Evolutionary conservation across 2,888 invertebrate genomes (phyloP), one percentile per base, ranked within the genome.

Genomic region (Cheilosia variabilis): DNA sequence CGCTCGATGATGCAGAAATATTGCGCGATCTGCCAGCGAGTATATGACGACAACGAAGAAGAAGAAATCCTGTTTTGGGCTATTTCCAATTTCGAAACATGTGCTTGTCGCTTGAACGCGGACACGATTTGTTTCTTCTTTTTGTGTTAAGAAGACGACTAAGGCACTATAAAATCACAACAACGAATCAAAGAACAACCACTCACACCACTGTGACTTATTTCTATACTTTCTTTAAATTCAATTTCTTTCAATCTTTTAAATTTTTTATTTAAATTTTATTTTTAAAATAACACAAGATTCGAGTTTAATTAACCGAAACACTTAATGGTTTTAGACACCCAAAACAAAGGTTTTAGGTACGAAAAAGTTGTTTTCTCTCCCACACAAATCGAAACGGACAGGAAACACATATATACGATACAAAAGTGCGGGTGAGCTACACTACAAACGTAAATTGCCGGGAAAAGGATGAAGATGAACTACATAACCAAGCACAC

Each of bases 21-120:
- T 83, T 79, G 78, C 68, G 68, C 68, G 68, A 78, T 62, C 52
- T 58, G 13, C 53, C 37, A 31, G 19, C 45, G 31, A 22, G 15
- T 43, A 45, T 43, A 13, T 62, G 19, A 47, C 17, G 69, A 50
- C 41, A 9, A 52, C 9, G 57, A 27, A 58, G 4, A 24, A 31
- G 50, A 60, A 63, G 55, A 79, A 86, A 86, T 86, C 86, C 81
- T 81, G 86, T 86, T 86, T 86, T 71, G 81, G 76, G 71, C 68
- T 77, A 81, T 81, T 86, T 86, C 83, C 83, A 83, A 83, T 77
- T 76, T 86, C 57, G 68, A 77, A 86, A 80, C 86, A 86, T 86
- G 86, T 86, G 86, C 86, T 86, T 81, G 66, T 68, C 55, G 69
- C 27, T 13, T 47, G 55, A 72, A 77, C 53, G 76, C 58, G 73